Evolutionary conservation across 2,888 invertebrate species (phyloP).

Genomic region (Diarsia mendica): DNA sequence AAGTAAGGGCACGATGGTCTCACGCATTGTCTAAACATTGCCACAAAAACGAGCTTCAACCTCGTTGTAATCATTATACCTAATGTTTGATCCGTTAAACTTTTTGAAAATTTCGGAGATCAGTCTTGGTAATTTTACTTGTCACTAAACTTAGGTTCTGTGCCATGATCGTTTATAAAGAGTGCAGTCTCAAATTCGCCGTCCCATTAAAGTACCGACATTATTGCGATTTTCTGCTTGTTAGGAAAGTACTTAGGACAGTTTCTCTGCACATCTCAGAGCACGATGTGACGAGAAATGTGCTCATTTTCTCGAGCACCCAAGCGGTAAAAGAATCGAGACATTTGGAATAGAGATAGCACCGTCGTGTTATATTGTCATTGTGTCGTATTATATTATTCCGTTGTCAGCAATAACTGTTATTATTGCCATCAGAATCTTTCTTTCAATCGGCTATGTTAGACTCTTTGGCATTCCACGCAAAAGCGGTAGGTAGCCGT

Average conservation of each 20-base stretch:
- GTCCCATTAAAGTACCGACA: background rate
- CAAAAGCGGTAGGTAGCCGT: background rate
- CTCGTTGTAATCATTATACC: too few relatives aligned
- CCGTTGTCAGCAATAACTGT: background rate
- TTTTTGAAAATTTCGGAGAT: background rate
- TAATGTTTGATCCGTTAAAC: too few relatives aligned
- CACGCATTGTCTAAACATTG: background rate
- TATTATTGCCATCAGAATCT: background rate
- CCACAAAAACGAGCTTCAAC: too few relatives aligned
- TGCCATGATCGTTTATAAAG: background rate
- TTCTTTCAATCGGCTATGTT: background rate
- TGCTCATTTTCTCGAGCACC: conserved; percentile 42
- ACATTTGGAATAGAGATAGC: conserved; percentile 10
- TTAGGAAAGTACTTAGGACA: conserved; percentile 30
- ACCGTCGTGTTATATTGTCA: conserved; percentile 1
- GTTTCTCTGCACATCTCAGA: conserved; percentile 16
- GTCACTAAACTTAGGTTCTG: background rate
- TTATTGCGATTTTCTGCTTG: conserved; percentile 29
- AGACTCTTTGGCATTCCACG: background rate
- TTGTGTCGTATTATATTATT: background rate
- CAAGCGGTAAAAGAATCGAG: conserved; percentile 24
- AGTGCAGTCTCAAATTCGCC: background rate
- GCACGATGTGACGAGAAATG: conserved; percentile 29
- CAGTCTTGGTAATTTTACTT: background rate
- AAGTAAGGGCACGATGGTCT: too few relatives aligned